Conservation (phyloP, 2,797 vertebrate genomes). For the Tangara arthus region DNA sequence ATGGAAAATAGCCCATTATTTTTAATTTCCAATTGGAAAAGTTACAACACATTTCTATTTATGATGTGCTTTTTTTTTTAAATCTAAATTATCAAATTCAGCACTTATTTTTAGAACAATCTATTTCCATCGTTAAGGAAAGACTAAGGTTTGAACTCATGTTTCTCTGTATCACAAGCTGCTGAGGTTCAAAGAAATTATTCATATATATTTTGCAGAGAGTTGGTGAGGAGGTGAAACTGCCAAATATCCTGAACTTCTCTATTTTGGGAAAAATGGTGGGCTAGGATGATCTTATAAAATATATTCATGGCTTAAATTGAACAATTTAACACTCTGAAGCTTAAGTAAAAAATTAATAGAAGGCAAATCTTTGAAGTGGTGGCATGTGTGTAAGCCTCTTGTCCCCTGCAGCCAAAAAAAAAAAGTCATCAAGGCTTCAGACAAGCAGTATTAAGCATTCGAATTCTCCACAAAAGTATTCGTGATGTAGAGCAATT, state of each 20-base stretch:
- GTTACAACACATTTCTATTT: conserved; percentile 56
- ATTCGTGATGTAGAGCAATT: conserved; percentile 30
- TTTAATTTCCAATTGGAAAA: conserved; percentile 65
- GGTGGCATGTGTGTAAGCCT: conserved; percentile 47
- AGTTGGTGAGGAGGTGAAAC: conserved; percentile 58
- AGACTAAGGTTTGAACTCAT: conserved; percentile 51
- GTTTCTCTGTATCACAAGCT: conserved; percentile 39
- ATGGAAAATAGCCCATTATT: conserved; percentile 66
- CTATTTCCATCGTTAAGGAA: conserved; percentile 49
- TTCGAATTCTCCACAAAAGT: conserved; percentile 59
- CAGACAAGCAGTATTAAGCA: conserved; percentile 56
- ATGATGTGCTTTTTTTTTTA: background rate
- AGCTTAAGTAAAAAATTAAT: conserved; percentile 61
- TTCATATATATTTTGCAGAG: conserved; percentile 39
- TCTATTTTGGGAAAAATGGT: conserved; percentile 63
- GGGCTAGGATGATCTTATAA: conserved; percentile 43
- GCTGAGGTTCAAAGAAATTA: conserved; percentile 60
- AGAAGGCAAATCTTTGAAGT: conserved; percentile 70
- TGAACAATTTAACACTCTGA: conserved; percentile 67
- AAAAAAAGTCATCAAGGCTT: conserved; percentile 54
- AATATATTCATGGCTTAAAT: conserved; percentile 58
- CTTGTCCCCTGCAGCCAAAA: conserved; percentile 65
- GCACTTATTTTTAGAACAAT: conserved; percentile 61
- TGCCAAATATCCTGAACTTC: conserved; percentile 61
- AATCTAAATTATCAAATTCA: conserved; percentile 55